These are phyloP conservation scores for Oligia latruncula DNA, from an alignment of 2,888 invertebrate species.

Conservation along the genomic window DNA sequence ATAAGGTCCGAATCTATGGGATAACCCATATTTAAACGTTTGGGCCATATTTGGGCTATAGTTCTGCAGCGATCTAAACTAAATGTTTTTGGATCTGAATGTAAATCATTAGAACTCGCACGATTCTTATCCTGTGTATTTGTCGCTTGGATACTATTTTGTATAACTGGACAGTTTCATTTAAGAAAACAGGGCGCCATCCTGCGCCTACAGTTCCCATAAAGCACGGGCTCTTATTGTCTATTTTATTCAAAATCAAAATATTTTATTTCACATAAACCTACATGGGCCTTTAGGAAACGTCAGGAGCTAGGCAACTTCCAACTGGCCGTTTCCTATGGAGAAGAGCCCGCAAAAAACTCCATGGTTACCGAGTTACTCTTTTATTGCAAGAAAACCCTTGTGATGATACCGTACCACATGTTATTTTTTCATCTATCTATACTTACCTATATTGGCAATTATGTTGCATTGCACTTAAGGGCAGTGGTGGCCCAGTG, in stretches of 20 bases:
- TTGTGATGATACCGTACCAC: neutral
- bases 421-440: neutral
- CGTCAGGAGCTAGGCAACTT: no score
- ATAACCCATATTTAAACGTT: neutral
- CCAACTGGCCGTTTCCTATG: no score
- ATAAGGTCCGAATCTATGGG: neutral
- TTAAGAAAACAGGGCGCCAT: neutral
- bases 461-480: conserved; percentile 18
- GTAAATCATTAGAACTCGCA: neutral
- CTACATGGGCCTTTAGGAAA: no score
- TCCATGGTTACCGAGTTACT: no score
- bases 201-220: neutral
- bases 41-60: neutral
- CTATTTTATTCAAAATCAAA: no score
- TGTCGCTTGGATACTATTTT: neutral
- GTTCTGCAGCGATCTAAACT: neutral
- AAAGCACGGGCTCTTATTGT: neutral
- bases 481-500: no score
- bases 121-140: neutral
- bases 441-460: neutral
- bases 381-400: neutral
- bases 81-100: neutral
- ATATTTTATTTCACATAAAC: no score
- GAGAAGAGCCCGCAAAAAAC: no score
- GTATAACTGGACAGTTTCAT: neutral